These are phyloP conservation scores for Deilephila porcellus DNA, from an alignment of 2,888 invertebrate species.

Conservation along the genomic window DNA sequence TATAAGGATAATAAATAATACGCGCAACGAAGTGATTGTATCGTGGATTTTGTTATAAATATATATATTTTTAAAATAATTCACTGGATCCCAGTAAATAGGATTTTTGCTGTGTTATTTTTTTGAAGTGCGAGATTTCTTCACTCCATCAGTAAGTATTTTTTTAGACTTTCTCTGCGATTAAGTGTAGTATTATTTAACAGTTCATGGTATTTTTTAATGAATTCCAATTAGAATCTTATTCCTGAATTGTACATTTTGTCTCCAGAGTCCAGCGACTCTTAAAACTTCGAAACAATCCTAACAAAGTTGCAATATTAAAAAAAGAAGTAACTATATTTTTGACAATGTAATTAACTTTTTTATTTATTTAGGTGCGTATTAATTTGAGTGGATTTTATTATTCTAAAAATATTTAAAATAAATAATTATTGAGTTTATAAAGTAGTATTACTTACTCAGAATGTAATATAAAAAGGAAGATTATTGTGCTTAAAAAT, in stretches of 20 bases:
- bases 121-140: not conserved
- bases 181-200: not conserved
- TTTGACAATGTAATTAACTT: too few relatives aligned
- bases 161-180: not conserved
- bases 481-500: too few relatives aligned
- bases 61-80: not conserved
- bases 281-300: not conserved
- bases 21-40: not conserved
- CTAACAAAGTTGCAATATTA: not conserved
- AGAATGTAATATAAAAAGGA: too few relatives aligned
- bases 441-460: too few relatives aligned
- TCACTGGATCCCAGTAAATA: not conserved
- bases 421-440: too few relatives aligned
- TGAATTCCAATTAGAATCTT: not conserved
- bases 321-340: too few relatives aligned
- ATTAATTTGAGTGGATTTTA: too few relatives aligned
- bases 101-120: conserved; percentile 8
- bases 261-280: too few relatives aligned
- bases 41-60: conserved; percentile 4
- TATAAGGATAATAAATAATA: conserved; percentile 7
- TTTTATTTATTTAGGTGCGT: too few relatives aligned
- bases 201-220: too few relatives aligned
- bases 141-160: not conserved
- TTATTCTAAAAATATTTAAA: too few relatives aligned
- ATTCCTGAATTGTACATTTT: not conserved